These are phyloP conservation scores for Leptobrachium ailaonicum DNA, from an alignment of 2,113 vertebrate genomes.

Conservation along the genomic window DNA sequence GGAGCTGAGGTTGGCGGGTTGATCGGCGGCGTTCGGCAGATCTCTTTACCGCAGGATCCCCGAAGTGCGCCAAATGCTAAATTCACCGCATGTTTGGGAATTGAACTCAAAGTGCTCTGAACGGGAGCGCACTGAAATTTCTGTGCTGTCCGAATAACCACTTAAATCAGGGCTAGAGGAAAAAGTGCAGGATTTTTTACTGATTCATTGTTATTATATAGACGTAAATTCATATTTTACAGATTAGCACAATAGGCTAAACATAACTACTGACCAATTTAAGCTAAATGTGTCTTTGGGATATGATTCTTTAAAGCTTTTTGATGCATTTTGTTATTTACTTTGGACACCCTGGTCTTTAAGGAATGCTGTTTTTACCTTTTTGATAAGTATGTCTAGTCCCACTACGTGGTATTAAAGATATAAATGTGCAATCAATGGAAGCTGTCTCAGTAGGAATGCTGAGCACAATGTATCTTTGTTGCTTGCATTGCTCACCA, in stretches of 20 bases:
- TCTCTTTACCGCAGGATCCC: too few species aligned
- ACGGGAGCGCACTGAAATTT: too few species aligned
- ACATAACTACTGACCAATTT: too few species aligned
- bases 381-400: slow-evolving; percentile 16
- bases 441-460: slow-evolving; percentile 9
- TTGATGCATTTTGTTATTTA: slow-evolving; percentile 5
- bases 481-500: not conserved
- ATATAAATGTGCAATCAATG: slow-evolving; percentile 19
- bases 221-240: not conserved
- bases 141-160: too few species aligned
- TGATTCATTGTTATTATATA: too few species aligned
- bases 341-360: not conserved
- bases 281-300: not conserved
- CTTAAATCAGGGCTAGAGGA: too few species aligned
- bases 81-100: too few species aligned
- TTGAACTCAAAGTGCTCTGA: too few species aligned
- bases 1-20: too few species aligned
- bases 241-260: not conserved
- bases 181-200: too few species aligned
- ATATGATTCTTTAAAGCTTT: not conserved
- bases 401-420: slow-evolving; percentile 8
- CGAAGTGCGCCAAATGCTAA: too few species aligned
- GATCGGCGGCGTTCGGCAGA: too few species aligned
- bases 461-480: slow-evolving; percentile 22
- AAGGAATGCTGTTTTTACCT: not conserved